These are phyloP conservation scores for Carassius gibelio DNA, from an alignment of 2,113 vertebrate genomes.

Conservation along the genomic window DNA sequence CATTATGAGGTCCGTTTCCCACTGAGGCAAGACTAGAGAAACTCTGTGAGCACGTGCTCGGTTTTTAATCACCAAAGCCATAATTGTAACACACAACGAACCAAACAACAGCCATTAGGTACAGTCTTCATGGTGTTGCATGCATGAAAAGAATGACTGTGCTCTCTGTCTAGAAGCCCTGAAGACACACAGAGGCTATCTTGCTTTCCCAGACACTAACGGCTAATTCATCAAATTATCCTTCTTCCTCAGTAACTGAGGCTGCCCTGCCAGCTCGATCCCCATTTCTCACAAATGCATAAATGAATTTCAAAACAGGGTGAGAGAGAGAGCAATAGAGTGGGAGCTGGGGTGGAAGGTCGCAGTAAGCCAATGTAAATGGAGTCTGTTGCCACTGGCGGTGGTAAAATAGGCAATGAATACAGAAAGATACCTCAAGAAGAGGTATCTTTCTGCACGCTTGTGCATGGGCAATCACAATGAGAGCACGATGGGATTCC, in stretches of 20 bases:
- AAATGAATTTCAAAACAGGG: constrained; percentile 24
- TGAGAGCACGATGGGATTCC: neutral
- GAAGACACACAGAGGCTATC: constrained; percentile 26
- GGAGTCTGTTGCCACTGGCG: constrained; percentile 20
- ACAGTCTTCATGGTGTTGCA: neutral
- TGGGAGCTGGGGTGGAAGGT: neutral
- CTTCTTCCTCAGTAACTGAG: constrained; percentile 7
- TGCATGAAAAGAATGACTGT: neutral
- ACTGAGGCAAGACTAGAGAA: neutral
- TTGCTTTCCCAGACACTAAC: constrained; percentile 23
- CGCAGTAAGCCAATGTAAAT: constrained; percentile 39
- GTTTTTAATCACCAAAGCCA: constrained; percentile 1
- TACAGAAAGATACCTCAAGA: neutral
- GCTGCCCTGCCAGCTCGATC: neutral
- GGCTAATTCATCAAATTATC: constrained; percentile 37
- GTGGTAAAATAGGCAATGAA: neutral
- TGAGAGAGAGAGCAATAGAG: constrained; percentile 2
- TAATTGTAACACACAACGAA: neutral
- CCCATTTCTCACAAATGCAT: constrained; percentile 31
- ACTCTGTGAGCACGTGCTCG: neutral
- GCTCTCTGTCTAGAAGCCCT: constrained; percentile 11
- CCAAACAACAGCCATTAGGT: constrained; percentile 7
- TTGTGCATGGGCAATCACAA: neutral
- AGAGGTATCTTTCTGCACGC: too few species aligned
- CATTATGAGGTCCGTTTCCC: constrained; percentile 2